Evolutionary conservation across 64 coral and sea anemone species (phyloP).

Genomic region (Hydrozoanthus tunicans): DNA sequence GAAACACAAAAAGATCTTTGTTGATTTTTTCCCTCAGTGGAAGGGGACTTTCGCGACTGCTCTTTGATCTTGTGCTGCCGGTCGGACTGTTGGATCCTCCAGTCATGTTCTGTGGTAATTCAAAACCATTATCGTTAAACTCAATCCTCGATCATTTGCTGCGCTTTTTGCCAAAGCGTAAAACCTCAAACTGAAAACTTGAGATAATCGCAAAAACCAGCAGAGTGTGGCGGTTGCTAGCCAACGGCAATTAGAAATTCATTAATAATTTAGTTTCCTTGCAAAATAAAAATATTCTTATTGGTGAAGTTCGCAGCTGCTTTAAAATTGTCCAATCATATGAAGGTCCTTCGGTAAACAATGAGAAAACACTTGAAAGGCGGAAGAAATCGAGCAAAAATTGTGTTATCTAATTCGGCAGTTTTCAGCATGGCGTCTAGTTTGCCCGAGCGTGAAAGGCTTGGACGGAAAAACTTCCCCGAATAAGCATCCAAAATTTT

Average conservation of each 20-base stretch:
- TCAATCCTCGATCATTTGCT: background rate
- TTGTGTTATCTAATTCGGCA: conserved; percentile 9
- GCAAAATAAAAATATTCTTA: conserved; percentile 3
- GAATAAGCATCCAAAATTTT: too few relatives aligned
- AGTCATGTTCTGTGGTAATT: conserved; percentile 61
- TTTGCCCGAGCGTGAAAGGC: background rate
- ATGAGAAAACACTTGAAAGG: conserved; percentile 28
- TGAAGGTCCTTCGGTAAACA: background rate
- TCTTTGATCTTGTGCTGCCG: conserved; percentile 64
- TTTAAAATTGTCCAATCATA: conserved; percentile 4
- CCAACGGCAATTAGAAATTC: conserved; percentile 27
- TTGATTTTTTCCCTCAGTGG: conserved; percentile 43
- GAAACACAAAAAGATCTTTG: conserved; percentile 79
- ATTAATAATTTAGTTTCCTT: conserved; percentile 41
- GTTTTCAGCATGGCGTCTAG: background rate
- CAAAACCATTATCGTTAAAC: conserved; percentile 25
- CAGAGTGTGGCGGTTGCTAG: background rate
- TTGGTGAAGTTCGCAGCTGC: conserved; percentile 49
- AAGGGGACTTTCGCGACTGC: conserved; percentile 68
- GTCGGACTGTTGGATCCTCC: conserved; percentile 80
- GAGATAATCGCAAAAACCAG: conserved; percentile 15
- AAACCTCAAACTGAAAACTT: conserved; percentile 10
- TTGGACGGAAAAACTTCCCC: background rate
- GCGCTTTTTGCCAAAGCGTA: conserved; percentile 14
- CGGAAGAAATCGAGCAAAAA: conserved; percentile 29